A percentile compares a stretch with the other conserved stretches of the same genome.
phyloP scores from a whole-genome alignment of 2,113 vertebrate genomes.

The Silurus asotus region DNA sequence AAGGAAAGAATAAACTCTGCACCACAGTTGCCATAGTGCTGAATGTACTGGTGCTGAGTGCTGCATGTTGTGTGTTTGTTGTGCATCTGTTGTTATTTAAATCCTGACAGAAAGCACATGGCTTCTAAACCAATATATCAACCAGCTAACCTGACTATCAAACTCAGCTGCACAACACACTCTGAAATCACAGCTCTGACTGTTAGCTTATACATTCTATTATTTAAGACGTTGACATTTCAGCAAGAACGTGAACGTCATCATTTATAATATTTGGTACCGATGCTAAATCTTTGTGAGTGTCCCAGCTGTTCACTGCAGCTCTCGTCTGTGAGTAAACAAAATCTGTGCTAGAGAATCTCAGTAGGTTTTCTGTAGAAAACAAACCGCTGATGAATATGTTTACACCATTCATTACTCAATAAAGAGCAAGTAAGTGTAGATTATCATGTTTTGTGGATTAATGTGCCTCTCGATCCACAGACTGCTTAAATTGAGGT shows the following conservation, averaged over 20 bases:
- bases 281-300: constrained; percentile 2
- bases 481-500: background rate
- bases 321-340: background rate
- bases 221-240: background rate
- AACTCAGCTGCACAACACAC: background rate
- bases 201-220: background rate
- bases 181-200: background rate
- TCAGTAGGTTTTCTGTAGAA: background rate
- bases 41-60: background rate
- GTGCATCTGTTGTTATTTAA: background rate
- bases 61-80: background rate
- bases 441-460: background rate
- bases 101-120: background rate
- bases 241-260: background rate
- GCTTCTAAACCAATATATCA: background rate
- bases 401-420: background rate
- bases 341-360: background rate
- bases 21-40: background rate
- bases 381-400: background rate
- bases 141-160: background rate
- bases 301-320: background rate
- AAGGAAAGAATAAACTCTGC: background rate
- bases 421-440: background rate
- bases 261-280: background rate
- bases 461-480: background rate